phyloP scores from a whole-genome alignment of 2,113 vertebrate species.

The Eleginops maclovinus region DNA sequence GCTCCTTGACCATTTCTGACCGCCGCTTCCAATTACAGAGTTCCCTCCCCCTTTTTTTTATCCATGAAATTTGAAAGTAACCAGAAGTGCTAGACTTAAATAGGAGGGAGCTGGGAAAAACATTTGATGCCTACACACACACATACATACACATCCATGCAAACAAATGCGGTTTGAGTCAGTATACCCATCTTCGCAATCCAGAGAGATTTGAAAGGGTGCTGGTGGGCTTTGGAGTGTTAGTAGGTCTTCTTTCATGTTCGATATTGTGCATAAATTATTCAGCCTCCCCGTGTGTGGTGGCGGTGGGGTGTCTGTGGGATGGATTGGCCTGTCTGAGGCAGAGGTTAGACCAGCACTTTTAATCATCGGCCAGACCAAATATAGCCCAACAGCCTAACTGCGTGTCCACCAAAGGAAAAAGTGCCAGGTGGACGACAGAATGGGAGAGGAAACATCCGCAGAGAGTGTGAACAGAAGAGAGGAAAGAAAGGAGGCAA shows the following conservation, averaged over 20 bases:
- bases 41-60: conserved; percentile 62
- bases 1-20: conserved; percentile 77
- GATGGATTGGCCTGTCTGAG: conserved; percentile 87
- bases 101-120: conserved; percentile 38
- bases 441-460: conserved; percentile 28
- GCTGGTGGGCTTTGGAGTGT: conserved; percentile 69
- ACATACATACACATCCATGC: neutral
- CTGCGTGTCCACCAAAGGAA: conserved; percentile 52
- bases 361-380: conserved; percentile 86
- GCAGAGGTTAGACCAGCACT: conserved; percentile 82
- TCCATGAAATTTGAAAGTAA: conserved; percentile 66
- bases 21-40: conserved; percentile 73
- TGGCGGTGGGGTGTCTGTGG: conserved; percentile 79
- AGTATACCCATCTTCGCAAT: conserved; percentile 56
- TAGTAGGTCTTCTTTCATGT: conserved; percentile 86
- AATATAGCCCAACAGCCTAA: conserved; percentile 80
- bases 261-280: conserved; percentile 88
- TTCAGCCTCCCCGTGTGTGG: conserved; percentile 80
- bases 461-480: conserved; percentile 24
- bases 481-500: conserved; percentile 9
- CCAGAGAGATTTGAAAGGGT: conserved; percentile 63
- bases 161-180: conserved; percentile 60
- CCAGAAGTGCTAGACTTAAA: conserved; percentile 46
- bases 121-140: conserved; percentile 22
- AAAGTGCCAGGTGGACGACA: conserved; percentile 49